A percentile compares a stretch with the other conserved stretches of the same genome.
phyloP scores from a whole-genome alignment of 2,888 invertebrate genomes.

The Molorchus minor region DNA sequence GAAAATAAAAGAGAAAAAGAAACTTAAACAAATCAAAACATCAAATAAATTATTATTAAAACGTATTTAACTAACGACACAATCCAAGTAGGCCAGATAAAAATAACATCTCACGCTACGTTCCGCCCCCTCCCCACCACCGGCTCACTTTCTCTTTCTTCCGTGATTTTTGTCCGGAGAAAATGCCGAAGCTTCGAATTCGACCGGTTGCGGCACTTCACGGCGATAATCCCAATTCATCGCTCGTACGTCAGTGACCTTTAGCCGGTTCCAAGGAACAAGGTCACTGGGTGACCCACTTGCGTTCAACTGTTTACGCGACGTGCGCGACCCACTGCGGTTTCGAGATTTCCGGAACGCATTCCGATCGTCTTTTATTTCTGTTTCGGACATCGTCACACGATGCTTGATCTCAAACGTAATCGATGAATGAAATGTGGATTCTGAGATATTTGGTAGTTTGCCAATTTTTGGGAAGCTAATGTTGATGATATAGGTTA shows the following conservation, averaged over 20 bases:
- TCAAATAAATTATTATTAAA: too few relatives aligned
- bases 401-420: background rate
- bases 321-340: conserved; percentile 31
- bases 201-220: background rate
- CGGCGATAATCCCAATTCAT: background rate
- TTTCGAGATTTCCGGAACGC: conserved; percentile 27
- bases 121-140: conserved; percentile 6
- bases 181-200: background rate
- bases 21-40: too few relatives aligned
- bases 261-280: conserved; percentile 51
- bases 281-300: conserved; percentile 63
- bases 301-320: conserved; percentile 34
- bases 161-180: conserved; percentile 9
- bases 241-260: conserved; percentile 37
- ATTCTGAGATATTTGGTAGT: background rate
- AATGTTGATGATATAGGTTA: too few relatives aligned
- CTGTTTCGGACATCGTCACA: conserved; percentile 10
- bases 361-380: conserved; percentile 25
- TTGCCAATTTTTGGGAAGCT: too few relatives aligned
- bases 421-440: background rate
- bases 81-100: background rate
- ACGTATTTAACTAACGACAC: background rate
- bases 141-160: conserved; percentile 20
- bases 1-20: too few relatives aligned
- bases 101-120: background rate